Percentiles rank a stretch among this genome's conserved stretches.
Conservation (phyloP, 2,113 vertebrate species). For the Saccopteryx bilineata region DNA sequence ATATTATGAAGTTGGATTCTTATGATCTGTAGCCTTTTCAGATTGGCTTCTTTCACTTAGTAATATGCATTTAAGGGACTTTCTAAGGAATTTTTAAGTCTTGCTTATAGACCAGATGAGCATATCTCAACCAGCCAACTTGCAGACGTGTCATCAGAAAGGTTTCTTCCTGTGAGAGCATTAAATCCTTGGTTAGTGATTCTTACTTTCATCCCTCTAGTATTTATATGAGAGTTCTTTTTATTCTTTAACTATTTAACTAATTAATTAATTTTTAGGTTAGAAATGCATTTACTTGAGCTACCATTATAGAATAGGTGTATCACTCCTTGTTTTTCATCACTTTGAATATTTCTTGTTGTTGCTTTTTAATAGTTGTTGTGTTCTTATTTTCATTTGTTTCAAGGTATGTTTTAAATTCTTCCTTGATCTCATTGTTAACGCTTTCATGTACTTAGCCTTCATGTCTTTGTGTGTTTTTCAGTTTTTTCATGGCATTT, state of each 20-base stretch:
- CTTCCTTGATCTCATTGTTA: too few species aligned
- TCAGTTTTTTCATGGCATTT: background rate
- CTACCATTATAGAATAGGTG: too few species aligned
- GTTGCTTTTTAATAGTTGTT: background rate
- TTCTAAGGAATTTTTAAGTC: conserved; percentile 77
- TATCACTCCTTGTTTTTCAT: too few species aligned
- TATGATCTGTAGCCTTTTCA: too few species aligned
- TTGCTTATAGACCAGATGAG: conserved; percentile 69
- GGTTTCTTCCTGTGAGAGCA: conserved; percentile 74
- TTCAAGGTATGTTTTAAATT: too few species aligned
- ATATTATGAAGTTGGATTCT: too few species aligned
- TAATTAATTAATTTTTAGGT: too few species aligned
- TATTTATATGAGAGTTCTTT: conserved; percentile 56
- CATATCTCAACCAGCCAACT: conserved; percentile 66
- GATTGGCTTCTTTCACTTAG: too few species aligned
- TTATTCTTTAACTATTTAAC: conserved; percentile 25
- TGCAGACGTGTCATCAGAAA: conserved; percentile 63
- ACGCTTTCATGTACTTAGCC: too few species aligned
- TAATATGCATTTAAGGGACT: conserved; percentile 38
- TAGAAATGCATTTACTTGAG: too few species aligned
- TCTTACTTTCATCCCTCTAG: conserved; percentile 34
- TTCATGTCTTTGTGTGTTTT: too few species aligned
- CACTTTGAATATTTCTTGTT: background rate
- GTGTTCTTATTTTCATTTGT: background rate
- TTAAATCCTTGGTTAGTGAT: conserved; percentile 52